Evolutionary conservation across 1,140 invertebrate species (phyloP).

Genomic region (Spodoptera frugiperda): DNA sequence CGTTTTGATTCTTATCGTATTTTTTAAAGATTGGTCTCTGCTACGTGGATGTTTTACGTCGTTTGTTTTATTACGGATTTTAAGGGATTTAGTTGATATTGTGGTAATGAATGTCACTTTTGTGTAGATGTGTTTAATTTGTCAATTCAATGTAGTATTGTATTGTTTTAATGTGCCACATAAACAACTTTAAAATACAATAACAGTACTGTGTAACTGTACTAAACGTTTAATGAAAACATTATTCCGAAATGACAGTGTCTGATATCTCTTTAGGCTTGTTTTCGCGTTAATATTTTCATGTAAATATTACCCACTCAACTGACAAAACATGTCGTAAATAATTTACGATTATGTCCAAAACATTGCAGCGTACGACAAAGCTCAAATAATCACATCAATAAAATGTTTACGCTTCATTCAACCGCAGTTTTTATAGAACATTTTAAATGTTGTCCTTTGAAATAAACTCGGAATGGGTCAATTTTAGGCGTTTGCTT

Average conservation of each 20-base stretch:
- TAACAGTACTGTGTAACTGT: too few species aligned
- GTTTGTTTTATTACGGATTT: constrained; percentile 4
- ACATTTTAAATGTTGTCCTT: constrained; percentile 19
- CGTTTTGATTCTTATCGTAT: constrained; percentile 68
- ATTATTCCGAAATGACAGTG: not conserved
- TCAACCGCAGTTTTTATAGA: constrained; percentile 18
- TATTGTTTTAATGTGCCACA: not conserved
- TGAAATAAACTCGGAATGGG: constrained; percentile 22
- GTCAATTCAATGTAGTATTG: not conserved
- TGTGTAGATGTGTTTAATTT: not conserved
- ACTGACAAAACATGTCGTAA: constrained; percentile 27
- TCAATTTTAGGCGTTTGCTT: constrained; percentile 11
- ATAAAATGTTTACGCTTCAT: constrained; percentile 38
- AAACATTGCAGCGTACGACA: not conserved
- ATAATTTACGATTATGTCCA: constrained; percentile 40
- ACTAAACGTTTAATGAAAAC: too few species aligned
- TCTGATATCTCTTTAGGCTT: too few species aligned
- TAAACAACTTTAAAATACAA: too few species aligned
- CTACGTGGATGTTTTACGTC: not conserved
- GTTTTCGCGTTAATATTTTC: not conserved
- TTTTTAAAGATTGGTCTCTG: constrained; percentile 51
- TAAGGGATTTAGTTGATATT: not conserved
- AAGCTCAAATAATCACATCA: constrained; percentile 9
- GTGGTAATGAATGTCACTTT: not conserved
- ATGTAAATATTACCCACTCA: not conserved